Evolutionary conservation across 2,888 invertebrate species (phyloP), one percentile per base, ranked within the genome.

Genomic region (Ophion costatus): DNA sequence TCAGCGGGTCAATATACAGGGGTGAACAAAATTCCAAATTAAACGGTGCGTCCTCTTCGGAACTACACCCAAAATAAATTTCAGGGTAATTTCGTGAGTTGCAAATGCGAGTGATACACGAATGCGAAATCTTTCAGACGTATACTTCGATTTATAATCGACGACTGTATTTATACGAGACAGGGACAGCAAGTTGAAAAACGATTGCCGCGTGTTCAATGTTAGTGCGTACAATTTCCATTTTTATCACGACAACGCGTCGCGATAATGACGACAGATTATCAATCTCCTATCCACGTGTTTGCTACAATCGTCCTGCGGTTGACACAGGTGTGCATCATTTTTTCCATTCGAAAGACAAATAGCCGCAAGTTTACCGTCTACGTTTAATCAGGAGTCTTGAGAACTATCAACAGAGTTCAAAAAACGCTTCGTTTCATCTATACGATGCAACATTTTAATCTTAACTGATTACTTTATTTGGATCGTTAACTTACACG

Each of bases 1-100:
- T 29, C 29, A 29, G 29, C 29, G 29, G 29, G 29, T 29, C 29
- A 29, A 29, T 4, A 29, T 29, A 29, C 29, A 29, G 0, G 29
- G 29, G 4, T 29, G 4, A 0, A 29, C 29, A 4, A 29, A 29
- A 29, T 29, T 3, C 29, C 2, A 29, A 29, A 29, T 29, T 29
- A 29, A 29, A 4, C 29, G 29, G 29, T 29, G 4, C 0, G 29
- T 29, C 29, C 4, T 29, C 4, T 29, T 29, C 29, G 29, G 29
- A 29, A 29, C 29, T 3, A 29, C 4, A 29, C 29, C 29, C 29
- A 29, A 29, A 29, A 29, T 61, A 80, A 77, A 63, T 64, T 75
- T 81, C 84, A 75, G 84, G 78, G 84, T 81, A 84, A 81, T 78
- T 81, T 83, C 85, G 82, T 78, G 77, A 86, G 79, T 85, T 75